phyloP scores from a whole-genome alignment of 2,888 invertebrate genomes.

The Drosophila niveifrons region DNA sequence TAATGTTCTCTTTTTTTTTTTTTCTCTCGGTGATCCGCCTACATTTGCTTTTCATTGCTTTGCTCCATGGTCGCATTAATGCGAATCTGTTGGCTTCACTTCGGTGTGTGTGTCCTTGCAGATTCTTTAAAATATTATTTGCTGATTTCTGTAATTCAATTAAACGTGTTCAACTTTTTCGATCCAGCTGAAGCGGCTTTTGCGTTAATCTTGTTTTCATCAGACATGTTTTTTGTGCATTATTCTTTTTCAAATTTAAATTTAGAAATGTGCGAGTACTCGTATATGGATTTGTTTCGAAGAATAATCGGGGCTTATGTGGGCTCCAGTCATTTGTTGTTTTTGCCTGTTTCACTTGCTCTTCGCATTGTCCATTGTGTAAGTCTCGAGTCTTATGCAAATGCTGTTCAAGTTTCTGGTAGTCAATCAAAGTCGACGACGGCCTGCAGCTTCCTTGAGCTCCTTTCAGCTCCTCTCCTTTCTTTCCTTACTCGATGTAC shows the following conservation, averaged over 20 bases:
- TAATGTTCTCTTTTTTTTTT: constrained; percentile 2
- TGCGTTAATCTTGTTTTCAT: constrained; percentile 27
- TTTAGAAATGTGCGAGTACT: constrained; percentile 10
- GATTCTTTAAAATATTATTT: constrained; percentile 8
- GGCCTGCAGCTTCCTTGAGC: constrained; percentile 20
- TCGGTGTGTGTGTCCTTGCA: not conserved
- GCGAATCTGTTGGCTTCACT: not conserved
- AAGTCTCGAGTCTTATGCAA: constrained; percentile 66
- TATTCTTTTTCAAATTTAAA: constrained; percentile 11
- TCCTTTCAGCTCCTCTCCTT: not conserved
- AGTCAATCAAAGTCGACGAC: constrained; percentile 64
- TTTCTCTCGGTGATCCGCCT: not conserved
- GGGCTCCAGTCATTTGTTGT: constrained; percentile 15
- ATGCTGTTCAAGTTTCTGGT: constrained; percentile 50
- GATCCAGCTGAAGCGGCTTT: not conserved
- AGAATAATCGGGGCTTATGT: constrained; percentile 4
- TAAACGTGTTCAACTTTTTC: constrained; percentile 10
- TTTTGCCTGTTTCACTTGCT: constrained; percentile 19
- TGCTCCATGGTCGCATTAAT: constrained; percentile 13
- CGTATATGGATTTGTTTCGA: constrained; percentile 16
- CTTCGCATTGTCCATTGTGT: constrained; percentile 44
- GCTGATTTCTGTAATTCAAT: constrained; percentile 23
- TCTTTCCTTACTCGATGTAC: constrained; percentile 1
- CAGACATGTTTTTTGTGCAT: not conserved
- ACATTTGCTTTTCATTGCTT: not conserved